Evolutionary conservation across 2,888 invertebrate species (phyloP), one percentile per base, ranked within the genome.

Genomic region (Sacculina carcini): DNA sequence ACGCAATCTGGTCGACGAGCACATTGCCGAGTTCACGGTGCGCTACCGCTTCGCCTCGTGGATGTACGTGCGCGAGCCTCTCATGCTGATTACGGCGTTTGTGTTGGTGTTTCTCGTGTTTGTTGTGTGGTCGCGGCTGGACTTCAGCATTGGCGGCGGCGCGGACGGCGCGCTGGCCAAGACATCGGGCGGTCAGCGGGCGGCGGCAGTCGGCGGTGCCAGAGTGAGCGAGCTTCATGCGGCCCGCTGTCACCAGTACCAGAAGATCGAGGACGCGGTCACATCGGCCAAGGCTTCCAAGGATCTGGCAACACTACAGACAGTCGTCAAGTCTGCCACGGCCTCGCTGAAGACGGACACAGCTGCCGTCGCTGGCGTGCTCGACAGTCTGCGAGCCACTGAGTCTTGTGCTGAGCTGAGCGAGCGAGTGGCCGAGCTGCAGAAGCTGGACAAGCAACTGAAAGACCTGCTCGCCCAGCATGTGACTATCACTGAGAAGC

Each of bases 111-210:
- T 98, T 69, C 63, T 90, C 51, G 69, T 80, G 60, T 86, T 94
- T 52, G 90, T 98, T 64, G 70, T 94, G 60, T 90, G 89, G 69
- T 85, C 92, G 55, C 75, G 96, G 59, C 71, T 96, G 64, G 96
- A 98, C 70, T 94, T 98, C 69, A 85, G 92, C 52, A 89, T 96
- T 60, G 67, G 69, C 39, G 69, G 69, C 58, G 64, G 54, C 24
- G 58, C 70, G 67, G 71, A 72, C 60, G 69, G 70, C 56, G 67
- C 71, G 57, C 64, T 64, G 48, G 64, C 65, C 55, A 63, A 70
- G 63, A 59, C 67, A 36, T 64, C 68, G 26, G 63, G 66, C 21
- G 66, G 53, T 57, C 69, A 53, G 75, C 75, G 59, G 70, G 71
- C 54, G 68, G 76, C 2, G 65, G 73, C 52, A 28, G 59, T 71